Conservation (phyloP, 37 sponge, comb jelly and placozoan genomes). For the Halisarca cf. caerulea region DNA sequence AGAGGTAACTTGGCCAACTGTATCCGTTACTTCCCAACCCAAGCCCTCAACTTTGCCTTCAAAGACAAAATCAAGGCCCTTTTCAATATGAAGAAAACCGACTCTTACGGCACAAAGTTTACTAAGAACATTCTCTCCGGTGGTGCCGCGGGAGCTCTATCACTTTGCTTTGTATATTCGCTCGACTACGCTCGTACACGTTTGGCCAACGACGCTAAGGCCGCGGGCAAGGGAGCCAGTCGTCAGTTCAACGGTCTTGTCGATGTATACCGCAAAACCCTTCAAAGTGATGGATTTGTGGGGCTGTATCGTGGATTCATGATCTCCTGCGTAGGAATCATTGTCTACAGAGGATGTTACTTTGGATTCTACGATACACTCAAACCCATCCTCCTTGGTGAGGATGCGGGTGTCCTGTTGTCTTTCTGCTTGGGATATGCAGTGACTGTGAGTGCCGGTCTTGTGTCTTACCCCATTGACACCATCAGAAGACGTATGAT, state of each 20-base stretch:
- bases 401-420: constrained; percentile 65
- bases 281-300: constrained; percentile 80
- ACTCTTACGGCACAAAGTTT: constrained; percentile 61
- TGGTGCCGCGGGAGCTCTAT: constrained; percentile 90
- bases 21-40: constrained; percentile 92
- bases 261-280: constrained; percentile 87
- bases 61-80: constrained; percentile 88
- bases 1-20: constrained; percentile 96
- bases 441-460: constrained; percentile 87
- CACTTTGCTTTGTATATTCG: constrained; percentile 94
- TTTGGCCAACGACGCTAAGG: constrained; percentile 87
- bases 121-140: constrained; percentile 84
- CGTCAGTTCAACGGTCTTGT: constrained; percentile 94
- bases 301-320: constrained; percentile 93
- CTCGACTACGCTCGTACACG: constrained; percentile 96
- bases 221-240: constrained; percentile 65
- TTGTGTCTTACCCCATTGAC: constrained; percentile 95
- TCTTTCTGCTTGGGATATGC: constrained; percentile 83
- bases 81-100: constrained; percentile 76
- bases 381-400: constrained; percentile 85
- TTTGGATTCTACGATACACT: constrained; percentile 96
- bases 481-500: constrained; percentile 96
- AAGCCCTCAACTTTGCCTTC: constrained; percentile 98
- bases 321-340: constrained; percentile 90
- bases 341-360: constrained; percentile 93